Percentiles rank a stretch among this genome's conserved stretches.
Evolutionary conservation across 2,113 vertebrate species (phyloP).

Genomic region (Callorhinus ursinus): DNA sequence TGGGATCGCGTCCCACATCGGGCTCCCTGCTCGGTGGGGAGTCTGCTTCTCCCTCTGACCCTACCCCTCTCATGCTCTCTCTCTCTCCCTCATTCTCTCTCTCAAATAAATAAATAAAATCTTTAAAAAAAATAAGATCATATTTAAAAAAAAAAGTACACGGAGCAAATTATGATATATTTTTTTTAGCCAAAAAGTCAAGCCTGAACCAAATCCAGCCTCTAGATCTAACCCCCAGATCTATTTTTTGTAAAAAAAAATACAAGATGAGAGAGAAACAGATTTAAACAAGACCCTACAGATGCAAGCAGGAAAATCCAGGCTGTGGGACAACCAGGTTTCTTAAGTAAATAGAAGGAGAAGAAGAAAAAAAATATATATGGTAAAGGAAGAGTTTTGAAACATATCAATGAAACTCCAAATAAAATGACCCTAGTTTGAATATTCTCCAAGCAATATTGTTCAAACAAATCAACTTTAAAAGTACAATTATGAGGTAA

Average conservation of each 20-base stretch:
- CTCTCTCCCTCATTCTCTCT: no score
- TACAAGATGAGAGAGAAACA: not conserved
- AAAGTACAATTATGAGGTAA: not conserved
- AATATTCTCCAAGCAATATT: not conserved
- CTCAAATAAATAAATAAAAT: no score
- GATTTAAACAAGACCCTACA: not conserved
- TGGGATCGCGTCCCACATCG: no score
- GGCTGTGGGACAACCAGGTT: not conserved
- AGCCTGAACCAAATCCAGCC: not conserved
- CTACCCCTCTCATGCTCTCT: no score
- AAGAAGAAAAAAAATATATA: not conserved
- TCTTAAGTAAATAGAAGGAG: not conserved
- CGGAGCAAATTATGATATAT: no score
- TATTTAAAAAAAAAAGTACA: not conserved
- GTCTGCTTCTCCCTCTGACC: no score
- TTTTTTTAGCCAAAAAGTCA: not conserved
- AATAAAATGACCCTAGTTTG: not conserved
- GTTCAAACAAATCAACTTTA: not conserved
- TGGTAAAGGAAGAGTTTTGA: not conserved
- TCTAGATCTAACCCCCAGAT: not conserved
- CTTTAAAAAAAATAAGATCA: no score
- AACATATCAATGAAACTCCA: not conserved
- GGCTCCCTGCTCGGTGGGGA: no score
- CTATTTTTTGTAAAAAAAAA: not conserved
- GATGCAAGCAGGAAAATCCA: not conserved